Base-by-base conservation (phyloP, 2,888 invertebrate genomes). In the Oscheius sp. region DNA sequence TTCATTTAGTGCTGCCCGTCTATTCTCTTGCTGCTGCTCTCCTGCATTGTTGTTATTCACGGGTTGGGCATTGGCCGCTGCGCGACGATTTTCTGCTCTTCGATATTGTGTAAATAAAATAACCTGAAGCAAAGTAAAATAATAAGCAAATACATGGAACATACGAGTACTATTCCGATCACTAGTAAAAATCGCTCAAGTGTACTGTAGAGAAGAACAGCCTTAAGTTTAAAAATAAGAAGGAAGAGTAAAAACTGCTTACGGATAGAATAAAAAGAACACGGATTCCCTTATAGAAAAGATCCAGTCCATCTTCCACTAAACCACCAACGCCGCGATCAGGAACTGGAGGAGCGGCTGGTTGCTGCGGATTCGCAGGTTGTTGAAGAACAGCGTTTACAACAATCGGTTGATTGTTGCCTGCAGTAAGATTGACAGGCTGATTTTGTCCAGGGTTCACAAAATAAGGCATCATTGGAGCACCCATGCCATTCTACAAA, bases 1-100 rank as follows among this genome's bases (percentile, higher is more conserved):
- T 1, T 23, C 45, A 49, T 59, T 68, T 43, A 58, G 56, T n/a
- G 35, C 56, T 21, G 23, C 69, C 21, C 52, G 52, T 12, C 35
- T 49, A 27, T 49, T 27, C 12, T 66, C 53, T 49, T 49, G 29
- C 41, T 49, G 66, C 23, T 75, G 75, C 45, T 78, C 76, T 72
- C 77, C 77, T 13, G 75, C 75, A 56, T 80, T 79, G 63, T 82
- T 79, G 69, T 81, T 79, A 61, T 81, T 81, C 6, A 74, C 75
- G 18, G 59, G 61, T 12, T 49, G 52, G 21, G 56, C 49, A 21
- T 69, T 43, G 9, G 66, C 72, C 3, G 72, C 72, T 18, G 66
- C 66, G 29, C 72, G 56, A 21, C 72, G 64, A 56, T 56, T 64
- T 23, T 72, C 66, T n/a, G 56, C 56, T 49, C 72, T 63, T 53